A percentile compares a stretch with the other conserved stretches of the same genome.
These are phyloP conservation scores for Acrobasis suavella DNA, from an alignment of 2,888 invertebrate genomes.

Conservation along the genomic window DNA sequence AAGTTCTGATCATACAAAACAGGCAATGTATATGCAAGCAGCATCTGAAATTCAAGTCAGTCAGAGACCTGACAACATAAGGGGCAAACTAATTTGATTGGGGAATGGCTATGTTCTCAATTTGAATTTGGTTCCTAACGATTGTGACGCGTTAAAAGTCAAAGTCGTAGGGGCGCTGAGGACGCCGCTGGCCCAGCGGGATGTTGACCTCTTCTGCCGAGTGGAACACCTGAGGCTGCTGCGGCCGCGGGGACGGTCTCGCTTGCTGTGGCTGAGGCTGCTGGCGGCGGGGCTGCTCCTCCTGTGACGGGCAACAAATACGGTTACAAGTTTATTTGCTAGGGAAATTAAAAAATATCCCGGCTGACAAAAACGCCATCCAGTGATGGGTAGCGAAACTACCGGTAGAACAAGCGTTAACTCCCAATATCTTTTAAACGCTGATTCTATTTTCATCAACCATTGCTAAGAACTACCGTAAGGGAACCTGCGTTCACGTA, in stretches of 20 bases:
- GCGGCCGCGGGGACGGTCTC: slow-evolving; percentile 53
- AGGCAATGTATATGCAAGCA: no score
- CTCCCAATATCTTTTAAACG: no score
- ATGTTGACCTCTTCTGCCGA: slow-evolving; percentile 94
- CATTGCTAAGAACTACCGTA: no score
- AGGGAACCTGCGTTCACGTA: no score
- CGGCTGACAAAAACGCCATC: no score
- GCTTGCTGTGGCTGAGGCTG: slow-evolving; percentile 44
- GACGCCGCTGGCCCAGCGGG: slow-evolving; percentile 90
- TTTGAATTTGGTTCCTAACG: slow-evolving; percentile 21
- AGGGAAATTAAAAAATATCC: no score
- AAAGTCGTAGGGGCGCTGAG: slow-evolving; percentile 77
- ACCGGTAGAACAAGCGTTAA: no score
- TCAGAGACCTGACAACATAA: no score
- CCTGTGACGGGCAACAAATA: slow-evolving; percentile 39
- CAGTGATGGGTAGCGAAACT: no score
- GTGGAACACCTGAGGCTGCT: slow-evolving; percentile 88
- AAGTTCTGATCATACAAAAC: no score
- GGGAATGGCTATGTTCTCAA: slow-evolving; percentile 17
- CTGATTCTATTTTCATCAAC: no score
- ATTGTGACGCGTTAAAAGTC: slow-evolving; percentile 55
- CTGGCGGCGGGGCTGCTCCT: slow-evolving; percentile 55
- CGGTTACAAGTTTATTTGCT: neutral
- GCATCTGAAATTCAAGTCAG: no score
- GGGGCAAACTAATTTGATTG: neutral